phyloP scores from a whole-genome alignment of 2,113 vertebrate species.

The Marmota monax region DNA sequence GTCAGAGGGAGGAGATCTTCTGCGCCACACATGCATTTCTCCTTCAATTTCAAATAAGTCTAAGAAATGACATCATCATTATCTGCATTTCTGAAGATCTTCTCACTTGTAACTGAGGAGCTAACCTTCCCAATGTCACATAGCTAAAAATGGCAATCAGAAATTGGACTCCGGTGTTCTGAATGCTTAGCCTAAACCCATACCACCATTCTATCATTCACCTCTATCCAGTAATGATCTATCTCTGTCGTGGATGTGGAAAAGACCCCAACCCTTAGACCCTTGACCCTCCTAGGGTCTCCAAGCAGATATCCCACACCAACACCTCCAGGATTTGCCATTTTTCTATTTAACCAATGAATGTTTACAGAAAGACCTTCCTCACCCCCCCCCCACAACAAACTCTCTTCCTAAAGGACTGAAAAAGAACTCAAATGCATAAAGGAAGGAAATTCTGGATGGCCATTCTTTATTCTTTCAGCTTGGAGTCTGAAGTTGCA shows the following conservation, averaged over 20 bases:
- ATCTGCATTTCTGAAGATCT: not conserved
- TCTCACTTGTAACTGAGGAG: not conserved
- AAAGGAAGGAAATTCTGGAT: not conserved
- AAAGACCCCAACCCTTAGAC: not conserved
- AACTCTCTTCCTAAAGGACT: not conserved
- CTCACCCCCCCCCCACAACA: fast-evolving
- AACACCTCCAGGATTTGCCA: not conserved
- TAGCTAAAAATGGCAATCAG: not conserved
- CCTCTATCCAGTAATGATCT: not conserved
- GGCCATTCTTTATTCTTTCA: not conserved
- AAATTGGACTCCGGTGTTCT: not conserved
- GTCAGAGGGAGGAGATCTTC: not conserved
- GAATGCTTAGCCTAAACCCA: not conserved
- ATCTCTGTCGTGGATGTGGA: not conserved
- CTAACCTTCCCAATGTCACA: too few relatives aligned
- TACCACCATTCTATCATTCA: fast-evolving
- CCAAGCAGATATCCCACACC: not conserved
- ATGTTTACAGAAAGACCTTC: not conserved
- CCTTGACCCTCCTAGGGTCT: too few relatives aligned
- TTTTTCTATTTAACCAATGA: not conserved
- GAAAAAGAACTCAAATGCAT: not conserved
- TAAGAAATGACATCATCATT: not conserved
- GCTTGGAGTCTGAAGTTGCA: not conserved
- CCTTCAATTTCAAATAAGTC: not conserved
- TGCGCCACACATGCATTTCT: not conserved